These are phyloP conservation scores for Pipa parva DNA, from an alignment of 2,113 vertebrate genomes.

Conservation along the genomic window DNA sequence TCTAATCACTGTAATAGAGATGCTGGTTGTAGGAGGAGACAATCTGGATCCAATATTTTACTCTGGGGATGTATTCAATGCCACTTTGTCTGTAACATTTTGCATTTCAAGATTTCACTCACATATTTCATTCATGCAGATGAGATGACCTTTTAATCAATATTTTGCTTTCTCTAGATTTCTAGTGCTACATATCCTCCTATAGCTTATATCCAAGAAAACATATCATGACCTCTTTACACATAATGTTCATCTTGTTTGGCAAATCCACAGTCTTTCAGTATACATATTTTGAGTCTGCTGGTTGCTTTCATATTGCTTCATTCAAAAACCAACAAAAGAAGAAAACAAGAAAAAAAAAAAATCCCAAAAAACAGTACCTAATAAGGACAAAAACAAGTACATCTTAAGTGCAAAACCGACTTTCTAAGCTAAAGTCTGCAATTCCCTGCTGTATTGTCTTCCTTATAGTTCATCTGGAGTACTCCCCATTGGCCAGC, in stretches of 20 bases:
- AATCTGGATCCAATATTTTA: not conserved
- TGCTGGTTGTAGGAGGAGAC: not conserved
- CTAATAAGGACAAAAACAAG: constrained; percentile 57
- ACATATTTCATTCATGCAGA: constrained; percentile 6
- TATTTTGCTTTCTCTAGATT: constrained; percentile 17
- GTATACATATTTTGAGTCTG: constrained; percentile 59
- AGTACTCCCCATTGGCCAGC: constrained; percentile 46
- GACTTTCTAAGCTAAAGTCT: constrained; percentile 62
- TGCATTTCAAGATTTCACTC: not conserved
- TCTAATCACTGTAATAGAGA: too few species aligned
- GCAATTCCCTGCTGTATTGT: constrained; percentile 51
- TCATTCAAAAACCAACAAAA: constrained; percentile 68
- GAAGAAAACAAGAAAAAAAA: not conserved
- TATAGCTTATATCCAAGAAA: constrained; percentile 37
- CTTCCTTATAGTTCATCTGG: constrained; percentile 56
- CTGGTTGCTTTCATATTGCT: constrained; percentile 81
- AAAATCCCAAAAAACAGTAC: constrained; percentile 68
- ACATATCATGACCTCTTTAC: constrained; percentile 45
- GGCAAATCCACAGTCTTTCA: constrained; percentile 64
- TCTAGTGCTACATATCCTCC: constrained; percentile 19
- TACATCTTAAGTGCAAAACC: constrained; percentile 68
- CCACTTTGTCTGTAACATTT: not conserved
- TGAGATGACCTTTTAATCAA: not conserved
- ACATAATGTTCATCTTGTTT: constrained; percentile 59
- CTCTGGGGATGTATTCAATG: not conserved